Evolutionary conservation across 1,140 invertebrate genomes (phyloP).

Genomic region (Apis laboriosa): DNA sequence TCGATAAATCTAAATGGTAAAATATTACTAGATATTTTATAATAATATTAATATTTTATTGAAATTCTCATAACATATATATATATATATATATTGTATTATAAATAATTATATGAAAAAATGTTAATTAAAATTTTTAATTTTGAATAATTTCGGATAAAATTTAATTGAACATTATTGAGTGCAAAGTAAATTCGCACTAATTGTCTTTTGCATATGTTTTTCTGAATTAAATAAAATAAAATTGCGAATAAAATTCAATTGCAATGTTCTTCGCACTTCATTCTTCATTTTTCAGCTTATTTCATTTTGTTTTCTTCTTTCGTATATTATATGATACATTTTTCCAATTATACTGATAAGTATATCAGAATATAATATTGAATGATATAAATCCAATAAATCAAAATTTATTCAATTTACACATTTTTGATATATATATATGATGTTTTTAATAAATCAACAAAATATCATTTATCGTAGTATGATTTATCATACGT

Average conservation of each 20-base stretch:
- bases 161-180: too few relatives aligned
- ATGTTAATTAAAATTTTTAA: too few relatives aligned
- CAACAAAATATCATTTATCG: slow-evolving; percentile 4
- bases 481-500: slow-evolving; percentile 17
- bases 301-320: background rate
- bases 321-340: background rate
- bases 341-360: background rate
- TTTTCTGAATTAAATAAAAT: slow-evolving; percentile 6
- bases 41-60: too few relatives aligned
- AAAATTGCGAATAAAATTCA: slow-evolving; percentile 12
- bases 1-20: too few relatives aligned
- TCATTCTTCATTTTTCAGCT: background rate
- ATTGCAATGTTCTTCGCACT: background rate
- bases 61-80: too few relatives aligned
- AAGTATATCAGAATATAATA: slow-evolving; percentile 12
- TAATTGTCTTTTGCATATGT: background rate
- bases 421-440: background rate
- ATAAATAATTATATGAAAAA: too few relatives aligned
- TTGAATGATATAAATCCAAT: slow-evolving; percentile 18
- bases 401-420: slow-evolving; percentile 29
- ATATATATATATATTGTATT: too few relatives aligned
- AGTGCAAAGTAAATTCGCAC: background rate
- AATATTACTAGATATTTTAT: too few relatives aligned
- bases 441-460: slow-evolving; percentile 2
- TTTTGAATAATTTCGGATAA: too few relatives aligned